A percentile compares a stretch with the other conserved stretches of the same genome.
Evolutionary conservation across 1,140 invertebrate genomes (phyloP).

Genomic region (Drosophila simulans): DNA sequence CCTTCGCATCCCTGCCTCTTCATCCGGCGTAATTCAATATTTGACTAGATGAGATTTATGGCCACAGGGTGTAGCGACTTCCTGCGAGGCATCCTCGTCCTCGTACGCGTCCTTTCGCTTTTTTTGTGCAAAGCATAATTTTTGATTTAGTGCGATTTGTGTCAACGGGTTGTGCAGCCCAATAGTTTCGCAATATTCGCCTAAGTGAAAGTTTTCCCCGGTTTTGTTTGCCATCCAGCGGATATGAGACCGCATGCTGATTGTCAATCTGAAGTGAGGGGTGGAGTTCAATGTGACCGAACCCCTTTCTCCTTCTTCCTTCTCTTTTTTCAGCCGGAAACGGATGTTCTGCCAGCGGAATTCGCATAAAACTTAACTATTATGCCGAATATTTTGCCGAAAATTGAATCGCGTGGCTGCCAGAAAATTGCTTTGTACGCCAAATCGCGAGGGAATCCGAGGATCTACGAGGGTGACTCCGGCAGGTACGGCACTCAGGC

Average conservation of each 20-base stretch:
- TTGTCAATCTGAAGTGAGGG: conserved; percentile 57
- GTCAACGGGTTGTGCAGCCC: conserved; percentile 56
- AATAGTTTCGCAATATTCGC: conserved; percentile 77
- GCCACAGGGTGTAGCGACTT: conserved; percentile 69
- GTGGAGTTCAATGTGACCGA: neutral
- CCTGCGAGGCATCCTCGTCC: conserved; percentile 25
- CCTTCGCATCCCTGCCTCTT: neutral
- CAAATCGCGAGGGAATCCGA: conserved; percentile 69
- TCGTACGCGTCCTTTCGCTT: conserved; percentile 22
- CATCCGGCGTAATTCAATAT: conserved; percentile 83
- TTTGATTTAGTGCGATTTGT: conserved; percentile 83
- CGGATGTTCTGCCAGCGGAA: conserved; percentile 52
- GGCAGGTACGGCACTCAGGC: conserved; percentile 40
- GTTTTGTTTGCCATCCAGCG: conserved; percentile 61
- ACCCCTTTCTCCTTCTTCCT: neutral
- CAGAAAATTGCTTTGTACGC: conserved; percentile 74
- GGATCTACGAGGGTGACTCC: conserved; percentile 41
- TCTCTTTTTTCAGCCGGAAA: conserved; percentile 7
- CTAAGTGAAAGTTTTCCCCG: conserved; percentile 53
- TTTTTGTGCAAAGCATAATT: conserved; percentile 82
- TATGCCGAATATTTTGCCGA: conserved; percentile 52
- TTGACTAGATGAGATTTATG: conserved; percentile 84
- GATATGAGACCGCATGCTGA: conserved; percentile 82
- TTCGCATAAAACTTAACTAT: conserved; percentile 72
- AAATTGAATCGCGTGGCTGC: conserved; percentile 53